These are phyloP conservation scores for Philhelius pedissequus DNA, from an alignment of 2,888 invertebrate species.

Conservation along the genomic window DNA sequence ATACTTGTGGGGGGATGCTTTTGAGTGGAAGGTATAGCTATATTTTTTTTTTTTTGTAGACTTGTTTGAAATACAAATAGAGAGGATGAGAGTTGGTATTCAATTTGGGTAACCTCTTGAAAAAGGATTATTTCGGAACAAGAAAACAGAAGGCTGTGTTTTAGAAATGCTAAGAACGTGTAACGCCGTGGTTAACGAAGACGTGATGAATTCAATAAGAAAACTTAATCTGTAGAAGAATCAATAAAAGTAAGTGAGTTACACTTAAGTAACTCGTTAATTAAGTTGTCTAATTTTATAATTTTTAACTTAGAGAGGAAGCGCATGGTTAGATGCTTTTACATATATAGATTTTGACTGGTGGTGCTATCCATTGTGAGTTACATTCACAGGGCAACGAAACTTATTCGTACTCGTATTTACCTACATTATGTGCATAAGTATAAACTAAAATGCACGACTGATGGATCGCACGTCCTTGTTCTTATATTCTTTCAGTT, in stretches of 20 bases:
- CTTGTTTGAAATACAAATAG: slow-evolving; percentile 4
- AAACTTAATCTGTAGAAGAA: background rate
- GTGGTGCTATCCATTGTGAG: background rate
- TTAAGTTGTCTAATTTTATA: background rate
- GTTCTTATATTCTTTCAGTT: too few species aligned
- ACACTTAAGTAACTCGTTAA: background rate
- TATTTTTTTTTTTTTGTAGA: background rate
- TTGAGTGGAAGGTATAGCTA: background rate
- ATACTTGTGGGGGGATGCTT: background rate
- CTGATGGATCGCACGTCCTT: too few species aligned
- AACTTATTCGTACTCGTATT: too few species aligned
- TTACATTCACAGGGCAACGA: too few species aligned
- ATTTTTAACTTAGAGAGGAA: background rate
- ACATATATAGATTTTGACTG: background rate
- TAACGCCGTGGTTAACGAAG: background rate
- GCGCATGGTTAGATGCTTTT: background rate
- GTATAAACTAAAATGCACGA: too few species aligned
- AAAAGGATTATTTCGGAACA: background rate
- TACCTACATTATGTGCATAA: too few species aligned
- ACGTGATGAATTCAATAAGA: background rate
- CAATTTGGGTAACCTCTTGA: background rate
- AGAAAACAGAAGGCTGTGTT: background rate
- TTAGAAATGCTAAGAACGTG: background rate
- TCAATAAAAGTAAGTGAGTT: background rate
- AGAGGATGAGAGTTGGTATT: slow-evolving; percentile 6